Evolutionary conservation across 2,113 vertebrate species (phyloP), one percentile per base, ranked within the genome.

Genomic region (Cranoglanis bouderius): DNA sequence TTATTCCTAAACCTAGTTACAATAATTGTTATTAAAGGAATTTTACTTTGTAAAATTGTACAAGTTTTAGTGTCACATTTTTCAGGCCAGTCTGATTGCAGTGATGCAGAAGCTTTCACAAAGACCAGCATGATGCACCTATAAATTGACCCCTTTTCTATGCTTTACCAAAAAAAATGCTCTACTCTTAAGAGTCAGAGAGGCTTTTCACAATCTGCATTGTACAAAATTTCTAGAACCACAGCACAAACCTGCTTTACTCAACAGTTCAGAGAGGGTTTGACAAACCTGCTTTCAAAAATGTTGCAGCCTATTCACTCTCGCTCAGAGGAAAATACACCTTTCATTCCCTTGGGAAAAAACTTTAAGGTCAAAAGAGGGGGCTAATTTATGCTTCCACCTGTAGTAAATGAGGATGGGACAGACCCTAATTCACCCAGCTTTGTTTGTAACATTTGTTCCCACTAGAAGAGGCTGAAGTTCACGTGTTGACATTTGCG

Each of bases 401-500:
- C 61, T 85, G 83, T 24, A 49, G n/a, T 67, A 46, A 51, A 67
- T 67, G 29, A 85, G 43, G 57, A 63, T 14, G 14, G 40, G 61
- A 35, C 61, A 21, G 61, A 85, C 83, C 40, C n/a, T 32, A 40
- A 83, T 61, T 83, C 81, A 38, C 55, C 57, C 61, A 21, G 83
- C 43, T 19, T 21, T 29, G 61, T 32, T 49, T 67, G 29, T 4
- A 21, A 49, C 61, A 67, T 51, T 85, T 35, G 43, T 35, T 78
- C 80, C 51, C 57, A 61, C 63, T 75, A 59, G 74, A 38, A 82
- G 82, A 35, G 67, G 61, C 74, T 80, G 77, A 70, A 85, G 90
- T 89, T 89, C 81, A 85, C 72, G n/a, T n/a, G 77, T 75, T 88
- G 90, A 89, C 89, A 88, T 91, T 87, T 89, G 82, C 72, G 6